Evolutionary conservation across 2,888 invertebrate genomes (phyloP).

Genomic region (Pogonocherus hispidulus): DNA sequence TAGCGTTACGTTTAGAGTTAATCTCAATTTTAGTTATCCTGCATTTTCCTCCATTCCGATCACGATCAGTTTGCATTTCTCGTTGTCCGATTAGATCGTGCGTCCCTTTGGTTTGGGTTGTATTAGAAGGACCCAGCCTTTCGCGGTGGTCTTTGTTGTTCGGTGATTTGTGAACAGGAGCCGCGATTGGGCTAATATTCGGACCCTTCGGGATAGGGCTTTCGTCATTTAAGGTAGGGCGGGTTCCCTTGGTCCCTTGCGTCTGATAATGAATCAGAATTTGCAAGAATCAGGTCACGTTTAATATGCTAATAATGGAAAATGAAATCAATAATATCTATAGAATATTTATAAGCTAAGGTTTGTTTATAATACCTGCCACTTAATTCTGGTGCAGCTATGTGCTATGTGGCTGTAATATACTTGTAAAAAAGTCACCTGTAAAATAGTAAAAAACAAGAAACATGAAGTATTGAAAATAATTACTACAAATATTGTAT

Average conservation of each 20-base stretch:
- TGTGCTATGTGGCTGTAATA: no score
- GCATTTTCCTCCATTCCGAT: neutral
- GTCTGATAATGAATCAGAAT: neutral
- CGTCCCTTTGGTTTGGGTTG: conserved; percentile 15
- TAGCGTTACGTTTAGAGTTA: no score
- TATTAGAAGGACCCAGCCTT: conserved; percentile 16
- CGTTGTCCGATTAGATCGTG: conserved; percentile 14
- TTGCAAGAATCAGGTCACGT: neutral
- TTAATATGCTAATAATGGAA: no score
- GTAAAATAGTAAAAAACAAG: no score
- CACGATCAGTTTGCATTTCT: conserved; percentile 20
- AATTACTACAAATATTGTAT: no score
- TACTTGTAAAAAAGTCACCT: no score
- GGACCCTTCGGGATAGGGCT: conserved; percentile 6
- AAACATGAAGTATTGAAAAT: no score
- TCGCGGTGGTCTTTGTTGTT: conserved; percentile 7
- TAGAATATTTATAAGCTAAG: no score
- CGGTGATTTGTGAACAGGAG: conserved; percentile 44
- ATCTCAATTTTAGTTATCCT: no score
- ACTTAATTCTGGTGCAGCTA: no score
- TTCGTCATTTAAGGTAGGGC: neutral
- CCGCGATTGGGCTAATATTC: conserved; percentile 46
- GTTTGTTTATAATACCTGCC: no score
- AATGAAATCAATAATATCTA: no score
- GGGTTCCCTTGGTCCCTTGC: neutral